These are phyloP conservation scores for Syrmaticus mikado DNA, from an alignment of 2,113 vertebrate species.

Conservation along the genomic window DNA sequence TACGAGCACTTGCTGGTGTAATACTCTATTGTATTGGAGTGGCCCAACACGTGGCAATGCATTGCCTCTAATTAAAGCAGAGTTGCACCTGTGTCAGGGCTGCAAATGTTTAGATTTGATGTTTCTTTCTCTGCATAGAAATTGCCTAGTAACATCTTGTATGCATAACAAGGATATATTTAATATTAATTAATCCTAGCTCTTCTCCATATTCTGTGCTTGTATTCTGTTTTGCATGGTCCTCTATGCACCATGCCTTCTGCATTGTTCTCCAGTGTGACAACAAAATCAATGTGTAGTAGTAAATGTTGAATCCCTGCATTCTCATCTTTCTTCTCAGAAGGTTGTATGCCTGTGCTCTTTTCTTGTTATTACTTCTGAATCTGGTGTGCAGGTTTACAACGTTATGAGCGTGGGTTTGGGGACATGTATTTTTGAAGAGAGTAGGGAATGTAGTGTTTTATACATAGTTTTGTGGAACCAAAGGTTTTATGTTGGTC, in stretches of 20 bases:
- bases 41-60: accelerated
- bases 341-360: background rate
- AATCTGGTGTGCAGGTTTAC: background rate
- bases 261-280: background rate
- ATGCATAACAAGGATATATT: background rate
- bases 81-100: background rate
- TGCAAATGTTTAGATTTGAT: background rate
- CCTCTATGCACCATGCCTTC: background rate
- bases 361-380: background rate
- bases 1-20: accelerated
- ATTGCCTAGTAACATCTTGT: background rate
- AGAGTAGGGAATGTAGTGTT: background rate
- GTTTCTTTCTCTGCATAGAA: background rate
- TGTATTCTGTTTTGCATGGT: background rate
- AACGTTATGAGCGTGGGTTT: background rate
- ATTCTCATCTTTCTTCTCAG: background rate
- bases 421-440: background rate
- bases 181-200: background rate
- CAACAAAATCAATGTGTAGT: background rate
- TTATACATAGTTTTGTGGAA: background rate
- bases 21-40: background rate
- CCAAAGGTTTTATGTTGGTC: background rate
- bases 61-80: background rate
- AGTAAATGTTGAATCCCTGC: background rate
- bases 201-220: accelerated